Conservation (phyloP, 1,140 invertebrate species). For the Archivesica marissinica region DNA sequence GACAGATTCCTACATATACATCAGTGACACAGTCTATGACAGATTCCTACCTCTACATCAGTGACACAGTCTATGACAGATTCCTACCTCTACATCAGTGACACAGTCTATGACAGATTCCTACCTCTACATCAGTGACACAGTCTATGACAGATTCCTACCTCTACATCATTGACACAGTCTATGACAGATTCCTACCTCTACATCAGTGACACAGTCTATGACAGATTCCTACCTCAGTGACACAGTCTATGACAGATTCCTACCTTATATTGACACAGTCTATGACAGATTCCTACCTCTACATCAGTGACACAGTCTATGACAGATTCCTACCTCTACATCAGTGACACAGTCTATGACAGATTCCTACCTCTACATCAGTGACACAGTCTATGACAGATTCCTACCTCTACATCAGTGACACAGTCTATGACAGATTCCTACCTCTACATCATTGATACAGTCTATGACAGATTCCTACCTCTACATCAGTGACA, state of each 20-base stretch:
- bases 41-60: constrained; percentile 70
- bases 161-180: constrained; percentile 74
- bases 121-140: constrained; percentile 74
- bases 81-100: constrained; percentile 69
- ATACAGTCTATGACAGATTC: constrained; percentile 76
- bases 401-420: constrained; percentile 70
- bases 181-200: constrained; percentile 75
- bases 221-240: constrained; percentile 76
- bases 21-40: constrained; percentile 76
- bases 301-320: constrained; percentile 73
- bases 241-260: constrained; percentile 77
- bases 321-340: constrained; percentile 74
- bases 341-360: constrained; percentile 75
- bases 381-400: constrained; percentile 76
- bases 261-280: too few relatives aligned
- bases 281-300: constrained; percentile 67
- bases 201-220: constrained; percentile 71
- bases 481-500: constrained; percentile 74
- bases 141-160: constrained; percentile 74
- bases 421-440: constrained; percentile 76
- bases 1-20: constrained; percentile 72
- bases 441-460: constrained; percentile 69
- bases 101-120: constrained; percentile 76
- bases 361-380: constrained; percentile 72
- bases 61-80: constrained; percentile 76